These are phyloP conservation scores for Channallabes apus DNA, from an alignment of 2,797 vertebrate species.

Conservation along the genomic window DNA sequence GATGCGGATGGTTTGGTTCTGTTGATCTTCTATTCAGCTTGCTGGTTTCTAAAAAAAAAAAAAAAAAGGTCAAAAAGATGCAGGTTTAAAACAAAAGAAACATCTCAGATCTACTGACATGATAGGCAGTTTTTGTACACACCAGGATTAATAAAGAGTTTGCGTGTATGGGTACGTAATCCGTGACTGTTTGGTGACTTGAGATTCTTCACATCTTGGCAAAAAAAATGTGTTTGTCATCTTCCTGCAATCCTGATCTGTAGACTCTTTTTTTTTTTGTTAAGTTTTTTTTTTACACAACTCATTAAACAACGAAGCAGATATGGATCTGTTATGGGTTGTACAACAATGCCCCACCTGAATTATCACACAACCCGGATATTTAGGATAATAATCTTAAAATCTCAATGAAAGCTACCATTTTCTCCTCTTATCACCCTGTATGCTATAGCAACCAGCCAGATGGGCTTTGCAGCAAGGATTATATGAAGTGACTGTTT, in stretches of 20 bases:
- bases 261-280: no score
- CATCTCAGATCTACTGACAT: background rate
- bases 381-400: background rate
- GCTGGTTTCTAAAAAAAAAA: constrained; percentile 37
- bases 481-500: background rate
- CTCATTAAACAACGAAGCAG: background rate
- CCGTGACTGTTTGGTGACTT: background rate
- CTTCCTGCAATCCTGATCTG: background rate
- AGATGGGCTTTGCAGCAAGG: background rate
- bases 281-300: background rate
- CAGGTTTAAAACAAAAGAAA: constrained; percentile 5
- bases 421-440: background rate
- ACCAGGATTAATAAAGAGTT: background rate
- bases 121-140: background rate
- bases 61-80: background rate
- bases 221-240: background rate
- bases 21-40: constrained; percentile 27
- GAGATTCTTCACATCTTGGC: background rate
- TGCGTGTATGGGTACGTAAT: background rate
- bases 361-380: background rate
- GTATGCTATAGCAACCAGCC: background rate
- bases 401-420: background rate
- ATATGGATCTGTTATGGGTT: background rate
- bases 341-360: background rate
- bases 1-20: background rate